Evolutionary conservation across 2,888 invertebrate genomes (phyloP).

Genomic region (Diplazon laetatorius): DNA sequence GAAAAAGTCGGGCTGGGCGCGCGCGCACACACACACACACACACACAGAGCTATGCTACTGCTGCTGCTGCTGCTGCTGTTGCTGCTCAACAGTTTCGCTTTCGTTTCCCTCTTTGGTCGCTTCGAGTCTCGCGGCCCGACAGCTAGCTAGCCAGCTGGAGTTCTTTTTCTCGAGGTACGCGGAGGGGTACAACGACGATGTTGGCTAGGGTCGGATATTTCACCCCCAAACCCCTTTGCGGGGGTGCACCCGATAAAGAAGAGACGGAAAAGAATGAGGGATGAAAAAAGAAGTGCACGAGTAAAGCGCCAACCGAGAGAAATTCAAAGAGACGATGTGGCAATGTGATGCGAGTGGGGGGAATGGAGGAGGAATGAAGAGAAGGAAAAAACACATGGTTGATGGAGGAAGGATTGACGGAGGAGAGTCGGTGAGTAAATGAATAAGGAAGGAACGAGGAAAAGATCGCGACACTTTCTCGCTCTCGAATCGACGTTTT

Average conservation of each 20-base stretch:
- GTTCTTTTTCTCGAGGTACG: slow-evolving; percentile 40
- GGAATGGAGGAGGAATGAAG: slow-evolving; percentile 35
- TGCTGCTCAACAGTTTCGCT: slow-evolving; percentile 80
- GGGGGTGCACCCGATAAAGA: slow-evolving; percentile 57
- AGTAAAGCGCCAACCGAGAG: slow-evolving; percentile 60
- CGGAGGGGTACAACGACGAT: slow-evolving; percentile 33
- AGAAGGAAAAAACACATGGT: slow-evolving; percentile 56
- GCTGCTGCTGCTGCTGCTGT: slow-evolving; percentile 78
- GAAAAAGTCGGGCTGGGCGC: slow-evolving; percentile 71
- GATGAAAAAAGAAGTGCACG: slow-evolving; percentile 46
- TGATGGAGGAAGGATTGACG: slow-evolving; percentile 17
- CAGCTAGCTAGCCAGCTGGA: slow-evolving; percentile 55
- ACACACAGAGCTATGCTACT: slow-evolving; percentile 69
- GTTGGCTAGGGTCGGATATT: slow-evolving; percentile 57
- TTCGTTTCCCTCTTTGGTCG: slow-evolving; percentile 80
- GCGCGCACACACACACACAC: slow-evolving; percentile 73
- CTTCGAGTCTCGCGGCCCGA: slow-evolving; percentile 54
- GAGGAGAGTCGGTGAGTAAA: slow-evolving; percentile 48
- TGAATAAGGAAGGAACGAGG: slow-evolving; percentile 53
- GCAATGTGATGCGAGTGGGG: slow-evolving; percentile 24
- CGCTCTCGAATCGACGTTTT: slow-evolving; percentile 12
- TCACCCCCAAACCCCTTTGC: slow-evolving; percentile 48
- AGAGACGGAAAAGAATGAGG: slow-evolving; percentile 57
- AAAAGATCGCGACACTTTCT: slow-evolving; percentile 40
- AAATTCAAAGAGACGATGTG: slow-evolving; percentile 48